Base-by-base conservation (phyloP, 1,140 invertebrate species). In the Drosophila ohnishii region DNA sequence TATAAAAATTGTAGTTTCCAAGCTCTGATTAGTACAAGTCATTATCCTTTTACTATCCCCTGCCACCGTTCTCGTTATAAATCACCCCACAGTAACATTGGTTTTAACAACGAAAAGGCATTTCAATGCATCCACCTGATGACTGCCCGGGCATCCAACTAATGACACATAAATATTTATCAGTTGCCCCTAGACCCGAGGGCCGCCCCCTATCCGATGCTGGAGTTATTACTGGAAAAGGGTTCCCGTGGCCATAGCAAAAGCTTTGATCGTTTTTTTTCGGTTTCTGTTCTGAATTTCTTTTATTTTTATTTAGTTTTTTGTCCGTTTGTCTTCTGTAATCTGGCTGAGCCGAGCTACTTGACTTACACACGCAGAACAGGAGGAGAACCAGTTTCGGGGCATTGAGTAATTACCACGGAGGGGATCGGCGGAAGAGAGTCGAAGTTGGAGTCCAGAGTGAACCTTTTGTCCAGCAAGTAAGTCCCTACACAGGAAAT, bases 81-180 rank as follows among this genome's bases (percentile, higher is more conserved):
- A 71, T 70, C 42, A 69, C 34, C 10, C 11, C 30, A n/a, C 5
- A 50, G 39, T 13, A 44, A 40, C 22, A 25, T 13, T 10, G 34
- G 35, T 37, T 35, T 56, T 19, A 47, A 44, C 47, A 48, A 44
- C 35, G 30, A 64, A 73, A 58, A 77, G 53, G 74, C 73, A 85
- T 85, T 75, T 85, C 77, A 80, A 80, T 70, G 81, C 81, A 78
- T 70, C 65, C 65, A 79, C 75, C 78, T 83, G 75, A 83, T 75
- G 70, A 83, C 75, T 82, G 70, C 47, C 57, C 61, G 58, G 53
- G 65, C 75, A 75, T 71, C 48, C 76, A 67, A 65, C 82, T 86
- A 86, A 86, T 86, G 83, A 86, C 83, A 86, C 83, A 86, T 86
- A 83, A 86, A 86, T 78, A 86, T 87, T 86, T 87, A 86, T 75